Conservation (phyloP, 2,113 vertebrate species). For the Nothocercus nigrocapillus region DNA sequence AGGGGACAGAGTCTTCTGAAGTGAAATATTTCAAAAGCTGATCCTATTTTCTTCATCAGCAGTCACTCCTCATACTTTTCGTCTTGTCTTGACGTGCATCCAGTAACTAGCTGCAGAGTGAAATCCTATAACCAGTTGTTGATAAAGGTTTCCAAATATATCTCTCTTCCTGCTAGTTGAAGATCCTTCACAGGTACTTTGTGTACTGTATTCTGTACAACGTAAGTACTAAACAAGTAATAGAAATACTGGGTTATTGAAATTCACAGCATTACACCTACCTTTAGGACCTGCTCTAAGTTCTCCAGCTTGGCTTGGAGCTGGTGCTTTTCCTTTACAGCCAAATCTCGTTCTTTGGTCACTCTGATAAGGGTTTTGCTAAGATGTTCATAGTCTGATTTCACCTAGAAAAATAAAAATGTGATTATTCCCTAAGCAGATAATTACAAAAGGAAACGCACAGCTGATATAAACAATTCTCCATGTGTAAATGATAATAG, state of each 20-base stretch:
- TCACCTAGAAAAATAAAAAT: constrained; percentile 77
- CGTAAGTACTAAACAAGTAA: neutral
- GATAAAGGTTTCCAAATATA: neutral
- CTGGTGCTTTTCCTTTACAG: constrained; percentile 87
- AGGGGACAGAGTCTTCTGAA: neutral
- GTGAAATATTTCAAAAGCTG: neutral
- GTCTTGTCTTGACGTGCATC: neutral
- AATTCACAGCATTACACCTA: constrained; percentile 50
- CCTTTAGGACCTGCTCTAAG: constrained; percentile 99
- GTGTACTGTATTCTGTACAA: accelerated
- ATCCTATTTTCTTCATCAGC: neutral
- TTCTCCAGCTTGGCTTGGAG: constrained; percentile 99
- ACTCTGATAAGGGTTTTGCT: constrained; percentile 82
- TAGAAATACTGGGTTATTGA: accelerated
- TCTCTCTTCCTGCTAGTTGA: neutral
- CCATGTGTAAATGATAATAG: neutral
- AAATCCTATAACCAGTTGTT: neutral
- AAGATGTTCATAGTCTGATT: constrained; percentile 86
- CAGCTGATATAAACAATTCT: neutral
- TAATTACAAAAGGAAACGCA: neutral
- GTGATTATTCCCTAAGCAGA: neutral
- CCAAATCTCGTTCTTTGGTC: constrained; percentile 88
- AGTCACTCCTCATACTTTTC: neutral
- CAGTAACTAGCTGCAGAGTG: neutral
- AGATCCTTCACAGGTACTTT: neutral